These are phyloP conservation scores for Pseudomyrmex flavicornis DNA, from an alignment of 1,140 invertebrate genomes.

Conservation along the genomic window DNA sequence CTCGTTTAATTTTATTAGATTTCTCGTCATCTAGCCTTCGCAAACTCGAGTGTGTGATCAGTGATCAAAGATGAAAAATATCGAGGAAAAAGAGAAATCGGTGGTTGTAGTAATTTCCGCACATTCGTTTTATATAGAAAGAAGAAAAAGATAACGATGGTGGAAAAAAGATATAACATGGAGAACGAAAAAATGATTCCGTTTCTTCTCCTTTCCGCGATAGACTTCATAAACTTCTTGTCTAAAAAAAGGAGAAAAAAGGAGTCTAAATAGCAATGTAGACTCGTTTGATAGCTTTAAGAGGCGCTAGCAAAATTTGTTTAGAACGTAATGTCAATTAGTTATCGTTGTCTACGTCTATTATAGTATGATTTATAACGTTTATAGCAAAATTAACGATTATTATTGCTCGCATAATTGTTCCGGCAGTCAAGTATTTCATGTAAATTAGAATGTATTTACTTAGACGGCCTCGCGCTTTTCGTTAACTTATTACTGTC, in stretches of 20 bases:
- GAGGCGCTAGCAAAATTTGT: conserved; percentile 60
- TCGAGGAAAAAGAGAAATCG: background rate
- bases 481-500: conserved; percentile 66
- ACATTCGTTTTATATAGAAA: conserved; percentile 53
- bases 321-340: conserved; percentile 53
- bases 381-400: conserved; percentile 47
- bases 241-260: conserved; percentile 13
- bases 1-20: conserved; percentile 24
- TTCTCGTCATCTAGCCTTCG: conserved; percentile 58
- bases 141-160: background rate
- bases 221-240: conserved; percentile 43
- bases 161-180: conserved; percentile 8
- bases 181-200: background rate
- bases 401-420: conserved; percentile 41
- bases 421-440: conserved; percentile 21
- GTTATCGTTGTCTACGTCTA: conserved; percentile 64
- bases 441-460: conserved; percentile 56
- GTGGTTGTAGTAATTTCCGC: background rate
- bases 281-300: conserved; percentile 68
- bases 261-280: conserved; percentile 62
- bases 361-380: conserved; percentile 57
- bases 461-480: conserved; percentile 50
- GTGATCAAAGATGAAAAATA: conserved; percentile 8
- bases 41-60: conserved; percentile 58
- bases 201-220: background rate